phyloP scores from a whole-genome alignment of 2,888 invertebrate genomes.

The Kryphioiulus occultus region DNA sequence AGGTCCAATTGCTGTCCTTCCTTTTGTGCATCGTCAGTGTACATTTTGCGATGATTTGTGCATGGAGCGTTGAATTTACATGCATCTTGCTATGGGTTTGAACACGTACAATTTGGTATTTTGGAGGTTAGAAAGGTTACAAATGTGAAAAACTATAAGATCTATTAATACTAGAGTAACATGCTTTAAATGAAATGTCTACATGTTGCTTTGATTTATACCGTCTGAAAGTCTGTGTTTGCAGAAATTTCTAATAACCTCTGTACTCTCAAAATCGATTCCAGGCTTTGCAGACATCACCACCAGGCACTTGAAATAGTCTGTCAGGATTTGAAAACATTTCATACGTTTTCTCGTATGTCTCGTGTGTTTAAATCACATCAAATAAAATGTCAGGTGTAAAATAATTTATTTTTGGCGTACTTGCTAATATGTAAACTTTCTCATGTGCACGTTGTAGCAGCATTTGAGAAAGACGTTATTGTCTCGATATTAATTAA shows the following conservation, averaged over 20 bases:
- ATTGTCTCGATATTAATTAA: not conserved
- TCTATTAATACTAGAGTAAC: not conserved
- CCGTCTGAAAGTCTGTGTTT: not conserved
- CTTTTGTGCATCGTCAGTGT: not conserved
- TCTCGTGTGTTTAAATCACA: too few species aligned
- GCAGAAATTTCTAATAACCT: not conserved
- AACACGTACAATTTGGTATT: not conserved
- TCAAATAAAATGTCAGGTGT: too few species aligned
- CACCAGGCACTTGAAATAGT: too few species aligned
- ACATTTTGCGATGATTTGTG: not conserved
- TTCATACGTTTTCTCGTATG: too few species aligned
- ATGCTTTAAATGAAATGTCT: not conserved
- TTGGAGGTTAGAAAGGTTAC: not conserved
- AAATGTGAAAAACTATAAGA: not conserved
- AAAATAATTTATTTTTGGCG: too few species aligned
- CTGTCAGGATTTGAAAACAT: too few species aligned
- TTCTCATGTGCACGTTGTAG: too few species aligned
- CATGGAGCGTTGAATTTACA: too few species aligned
- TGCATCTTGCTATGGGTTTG: not conserved
- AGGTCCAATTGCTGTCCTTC: not conserved
- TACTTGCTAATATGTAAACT: too few species aligned
- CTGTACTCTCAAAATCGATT: not conserved
- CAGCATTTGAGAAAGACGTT: not conserved
- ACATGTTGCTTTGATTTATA: not conserved
- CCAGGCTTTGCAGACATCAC: too few species aligned